Evolutionary conservation across 1,140 invertebrate species (phyloP), one percentile per base, ranked within the genome.

Genomic region (Nebria ingens): DNA sequence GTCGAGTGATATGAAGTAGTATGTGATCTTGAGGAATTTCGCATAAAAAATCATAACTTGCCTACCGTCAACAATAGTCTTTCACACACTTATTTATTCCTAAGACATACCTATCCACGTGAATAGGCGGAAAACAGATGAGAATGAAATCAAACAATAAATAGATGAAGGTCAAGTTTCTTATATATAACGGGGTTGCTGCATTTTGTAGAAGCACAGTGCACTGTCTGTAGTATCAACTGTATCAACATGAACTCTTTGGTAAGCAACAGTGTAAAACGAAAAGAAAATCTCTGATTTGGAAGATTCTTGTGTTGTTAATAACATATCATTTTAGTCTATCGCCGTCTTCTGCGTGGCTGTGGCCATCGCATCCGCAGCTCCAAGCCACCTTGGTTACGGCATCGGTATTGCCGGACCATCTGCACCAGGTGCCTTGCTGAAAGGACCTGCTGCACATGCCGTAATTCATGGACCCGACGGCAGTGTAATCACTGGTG

Each of bases 371-470:
- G 64, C 58, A 55, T 63, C 56, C 54, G 66, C 66, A 12, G 61
- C 59, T 34, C 42, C 63, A 40, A 22, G 59, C n/a, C 63, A 60
- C 13, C 52, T 56, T 13, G 63, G 62, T 22, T 57, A 58, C 12
- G 58, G 40, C 6, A 62, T 61, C 19, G 59, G 62, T n/a, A 42
- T 68, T 1, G 62, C 65, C 13, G 67, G 67, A 15, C 67, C 67
- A 9, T 59, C 45, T 22, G 59, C 55, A 21, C 65, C 65, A 40
- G 67, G 65, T n/a, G 65, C 61, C 19, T 55, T 63, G 20, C 38
- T 66, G n/a, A 21, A 40, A 22, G 65, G 63, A 17, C 65, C 65
- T 34, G 58, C 62, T 20, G 61, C 59, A 17, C 21, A 55, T 54
- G 62, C 55, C 29, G 38, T 49, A 19, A 17, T 64, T 2, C 19